Conservation (phyloP, 2,888 invertebrate species). For the Eristalinus sepulchralis region DNA sequence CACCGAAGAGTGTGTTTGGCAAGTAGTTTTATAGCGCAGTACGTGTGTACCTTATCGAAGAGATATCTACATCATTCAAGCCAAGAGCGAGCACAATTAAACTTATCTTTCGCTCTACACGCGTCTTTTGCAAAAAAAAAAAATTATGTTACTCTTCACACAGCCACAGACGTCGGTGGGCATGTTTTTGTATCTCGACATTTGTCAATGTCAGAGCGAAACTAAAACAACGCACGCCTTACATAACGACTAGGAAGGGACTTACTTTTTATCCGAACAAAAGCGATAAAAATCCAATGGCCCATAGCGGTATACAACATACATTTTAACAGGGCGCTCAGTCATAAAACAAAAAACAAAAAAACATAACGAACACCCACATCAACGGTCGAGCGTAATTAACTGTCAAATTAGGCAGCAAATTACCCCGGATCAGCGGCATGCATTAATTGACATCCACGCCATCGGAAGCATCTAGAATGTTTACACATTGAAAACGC, state of each 20-base stretch:
- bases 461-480: neutral
- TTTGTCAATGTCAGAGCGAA: slow-evolving; percentile 34
- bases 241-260: neutral
- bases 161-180: neutral
- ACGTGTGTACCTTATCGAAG: neutral
- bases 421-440: neutral
- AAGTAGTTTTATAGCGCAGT: neutral
- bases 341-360: neutral
- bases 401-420: neutral
- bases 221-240: slow-evolving; percentile 9
- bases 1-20: neutral
- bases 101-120: neutral
- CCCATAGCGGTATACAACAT: neutral
- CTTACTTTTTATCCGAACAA: neutral
- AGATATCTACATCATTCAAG: neutral
- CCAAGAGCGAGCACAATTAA: neutral
- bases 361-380: neutral
- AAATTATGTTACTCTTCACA: neutral
- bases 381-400: neutral
- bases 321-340: neutral
- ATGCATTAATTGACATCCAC: neutral
- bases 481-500: neutral
- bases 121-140: neutral
- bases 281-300: neutral
- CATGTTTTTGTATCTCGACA: slow-evolving; percentile 9